phyloP scores from a whole-genome alignment of 2,888 invertebrate genomes.

The Boloria selene region DNA sequence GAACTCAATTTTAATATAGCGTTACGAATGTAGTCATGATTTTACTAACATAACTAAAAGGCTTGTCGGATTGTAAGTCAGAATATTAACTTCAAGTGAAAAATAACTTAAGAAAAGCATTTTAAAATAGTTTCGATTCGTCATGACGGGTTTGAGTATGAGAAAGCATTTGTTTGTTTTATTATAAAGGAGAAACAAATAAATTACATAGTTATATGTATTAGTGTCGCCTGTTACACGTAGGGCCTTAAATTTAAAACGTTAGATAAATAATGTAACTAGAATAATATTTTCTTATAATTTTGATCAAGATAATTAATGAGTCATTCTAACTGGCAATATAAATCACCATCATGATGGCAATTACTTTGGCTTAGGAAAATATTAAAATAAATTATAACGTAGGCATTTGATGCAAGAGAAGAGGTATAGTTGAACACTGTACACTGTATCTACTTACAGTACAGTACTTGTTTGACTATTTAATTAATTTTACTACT shows the following conservation, averaged over 20 bases:
- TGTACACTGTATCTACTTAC: no score
- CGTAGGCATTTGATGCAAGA: not conserved
- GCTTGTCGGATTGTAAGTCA: no score
- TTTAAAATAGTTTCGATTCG: no score
- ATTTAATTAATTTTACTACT: no score
- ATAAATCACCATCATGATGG: conserved; percentile 19
- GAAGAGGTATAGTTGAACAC: not conserved
- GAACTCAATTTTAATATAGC: conserved; percentile 25
- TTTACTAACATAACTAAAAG: not conserved
- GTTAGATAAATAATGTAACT: not conserved
- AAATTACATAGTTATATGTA: not conserved
- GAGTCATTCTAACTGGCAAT: conserved; percentile 10
- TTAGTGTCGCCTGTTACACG: no score
- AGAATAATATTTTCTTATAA: conserved; percentile 10
- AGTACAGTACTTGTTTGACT: no score
- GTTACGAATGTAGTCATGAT: conserved; percentile 1
- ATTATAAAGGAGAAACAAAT: not conserved
- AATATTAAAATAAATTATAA: not conserved
- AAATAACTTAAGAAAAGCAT: no score
- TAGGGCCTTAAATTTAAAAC: no score
- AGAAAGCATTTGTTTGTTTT: not conserved
- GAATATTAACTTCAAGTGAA: no score
- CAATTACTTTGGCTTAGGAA: conserved; percentile 3
- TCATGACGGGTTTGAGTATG: not conserved
- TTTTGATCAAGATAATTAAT: conserved; percentile 19